Base-by-base conservation (phyloP, 1,140 invertebrate genomes). In the Brachionus rubens region DNA sequence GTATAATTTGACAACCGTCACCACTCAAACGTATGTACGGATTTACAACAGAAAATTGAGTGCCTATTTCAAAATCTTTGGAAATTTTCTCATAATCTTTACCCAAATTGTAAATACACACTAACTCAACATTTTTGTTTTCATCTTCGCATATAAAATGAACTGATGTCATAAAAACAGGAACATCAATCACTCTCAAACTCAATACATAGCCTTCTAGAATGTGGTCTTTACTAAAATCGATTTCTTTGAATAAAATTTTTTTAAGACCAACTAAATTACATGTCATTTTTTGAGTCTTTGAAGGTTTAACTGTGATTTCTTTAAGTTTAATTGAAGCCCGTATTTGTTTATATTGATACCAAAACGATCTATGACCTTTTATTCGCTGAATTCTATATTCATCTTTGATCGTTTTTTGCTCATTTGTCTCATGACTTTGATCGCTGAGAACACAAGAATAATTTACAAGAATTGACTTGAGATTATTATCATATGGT, bases 191-290 rank as follows among this genome's bases (percentile, higher is more conserved):
- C 30, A 62, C 33, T 43, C 30, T n/a, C 7, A 40, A 30, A n/a
- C 19, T 36, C 10, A 62, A 21, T n/a, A 19, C 4, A 46, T 26
- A 65, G 21, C 24, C 24, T 12, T 43, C 12, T 21, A 43, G 46
- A 26, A 65, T 28, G 19, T 65, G 19, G 46, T 65, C 59, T 46
- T 65, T 65, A 2, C 14, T 65, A 43, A 43, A 43, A n/a, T 65
- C 40, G 19, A 65, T 65, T 46, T 65, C 19, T 46, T 59, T 59
- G 28, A 59, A 16, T 1, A 2, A 30, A 59, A 59, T 33, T 16
- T 59, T 28, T 19, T 59, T 59, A n/a, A 40, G 33, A 16, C 10
- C 36, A 1, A 3, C 0, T 19, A 59, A 59, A 33, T 2, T 14
- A 33, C 6, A 59, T 5, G 7, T 0, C 9, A 19, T 19, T 36